These are phyloP conservation scores for Drosophila takahashii DNA, from an alignment of 1,140 invertebrate species.

Conservation along the genomic window DNA sequence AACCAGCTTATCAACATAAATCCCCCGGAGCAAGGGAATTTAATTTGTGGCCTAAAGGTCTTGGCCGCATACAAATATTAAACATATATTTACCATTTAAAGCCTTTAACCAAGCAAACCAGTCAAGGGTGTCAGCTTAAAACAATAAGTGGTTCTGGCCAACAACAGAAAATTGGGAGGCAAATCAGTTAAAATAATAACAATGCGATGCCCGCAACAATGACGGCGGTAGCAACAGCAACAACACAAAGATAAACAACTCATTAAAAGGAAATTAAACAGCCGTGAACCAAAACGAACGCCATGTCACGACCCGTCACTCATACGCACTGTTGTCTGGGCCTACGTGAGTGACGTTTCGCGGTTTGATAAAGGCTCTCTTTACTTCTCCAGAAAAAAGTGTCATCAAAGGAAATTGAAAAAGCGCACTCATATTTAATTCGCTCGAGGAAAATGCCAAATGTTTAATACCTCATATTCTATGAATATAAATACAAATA, in stretches of 20 bases:
- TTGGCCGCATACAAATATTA: constrained; percentile 28
- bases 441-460: background rate
- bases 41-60: constrained; percentile 16
- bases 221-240: constrained; percentile 26
- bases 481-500: constrained; percentile 13
- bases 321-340: constrained; percentile 65
- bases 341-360: constrained; percentile 62
- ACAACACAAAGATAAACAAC: constrained; percentile 72
- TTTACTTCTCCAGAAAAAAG: constrained; percentile 20
- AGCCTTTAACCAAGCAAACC: constrained; percentile 33
- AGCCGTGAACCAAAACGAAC: constrained; percentile 63
- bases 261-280: constrained; percentile 80
- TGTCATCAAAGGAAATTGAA: constrained; percentile 14
- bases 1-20: constrained; percentile 20
- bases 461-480: background rate
- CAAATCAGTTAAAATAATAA: constrained; percentile 69
- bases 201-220: constrained; percentile 35
- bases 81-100: constrained; percentile 48
- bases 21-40: background rate
- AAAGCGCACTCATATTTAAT: constrained; percentile 12
- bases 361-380: constrained; percentile 45
- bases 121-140: constrained; percentile 38
- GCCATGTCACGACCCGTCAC: constrained; percentile 68
- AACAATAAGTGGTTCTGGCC: constrained; percentile 24
- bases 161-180: constrained; percentile 22